Conservation (phyloP, 1,140 invertebrate species). For the Diorhabda carinulata region DNA sequence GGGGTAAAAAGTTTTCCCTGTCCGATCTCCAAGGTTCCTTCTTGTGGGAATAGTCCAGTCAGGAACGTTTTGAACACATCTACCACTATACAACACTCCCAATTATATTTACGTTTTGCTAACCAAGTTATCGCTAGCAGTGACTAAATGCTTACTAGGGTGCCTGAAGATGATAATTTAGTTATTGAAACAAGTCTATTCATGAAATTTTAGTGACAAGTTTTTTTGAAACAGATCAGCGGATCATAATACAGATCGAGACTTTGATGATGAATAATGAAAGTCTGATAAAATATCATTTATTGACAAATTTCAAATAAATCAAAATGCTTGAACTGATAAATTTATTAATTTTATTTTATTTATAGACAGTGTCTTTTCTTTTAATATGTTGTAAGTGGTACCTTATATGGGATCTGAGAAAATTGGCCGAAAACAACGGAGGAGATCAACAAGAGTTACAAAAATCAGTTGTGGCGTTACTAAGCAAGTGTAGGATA, state of each 20-base stretch:
- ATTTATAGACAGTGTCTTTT: constrained; percentile 5
- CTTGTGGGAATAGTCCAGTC: no score
- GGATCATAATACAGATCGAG: not conserved
- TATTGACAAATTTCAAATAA: not conserved
- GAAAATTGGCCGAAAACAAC: constrained; percentile 5
- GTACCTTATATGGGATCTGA: constrained; percentile 22
- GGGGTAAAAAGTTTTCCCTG: no score
- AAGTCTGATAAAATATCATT: not conserved
- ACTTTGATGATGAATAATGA: not conserved
- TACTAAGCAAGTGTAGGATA: constrained; percentile 16
- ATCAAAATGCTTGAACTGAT: not conserved
- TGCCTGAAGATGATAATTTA: no score
- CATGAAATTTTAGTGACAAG: not conserved
- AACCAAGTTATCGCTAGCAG: no score
- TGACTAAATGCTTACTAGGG: no score
- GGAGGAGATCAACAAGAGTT: constrained; percentile 1
- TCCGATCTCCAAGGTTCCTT: no score
- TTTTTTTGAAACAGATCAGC: not conserved
- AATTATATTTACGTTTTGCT: no score
- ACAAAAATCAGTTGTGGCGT: not conserved
- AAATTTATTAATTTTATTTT: constrained; percentile 7
- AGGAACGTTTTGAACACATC: no score
- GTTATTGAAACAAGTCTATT: not conserved
- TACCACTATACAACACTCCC: no score
- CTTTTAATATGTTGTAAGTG: constrained; percentile 18